Evolutionary conservation across 2,113 vertebrate species (phyloP), one percentile per base, ranked within the genome.

Genomic region (Lamprologus ornatipinnis): DNA sequence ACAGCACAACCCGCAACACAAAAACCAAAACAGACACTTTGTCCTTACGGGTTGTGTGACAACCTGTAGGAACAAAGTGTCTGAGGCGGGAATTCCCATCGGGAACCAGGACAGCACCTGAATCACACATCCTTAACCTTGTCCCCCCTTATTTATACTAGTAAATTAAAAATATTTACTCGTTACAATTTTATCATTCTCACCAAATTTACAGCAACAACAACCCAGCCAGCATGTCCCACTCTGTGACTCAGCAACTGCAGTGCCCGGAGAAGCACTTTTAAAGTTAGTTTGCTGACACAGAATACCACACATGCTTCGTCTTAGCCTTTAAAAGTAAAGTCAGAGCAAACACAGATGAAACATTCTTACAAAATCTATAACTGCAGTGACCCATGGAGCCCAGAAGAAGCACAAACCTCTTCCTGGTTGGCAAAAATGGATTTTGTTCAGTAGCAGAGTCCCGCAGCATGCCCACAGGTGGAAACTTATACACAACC

Each of bases 301-400:
- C 21, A 26, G 40, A 23, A 26, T 15, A 73, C 13, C 5, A 17
- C 40, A 17, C 21, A 28, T 28, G 0, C 42, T 7, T 11, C 0
- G 1, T 15, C 1, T 28, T 7, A 47, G 23, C 14, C 21, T 75
- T 75, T 47, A 28, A 19, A 28, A 26, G 21, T 47, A 0, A 28
- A 11, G 0, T 47, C 70, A 19, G 23, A 17, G 23, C 40, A 75
- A 75, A 47, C 42, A 45, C 13, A 17, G 23, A 75, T 28, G 0
- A 3, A 47, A 10, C 21, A 26, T 5, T 73, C 23, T 47, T 1
- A 26, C 40, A 47, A 28, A 75, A 47, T 75, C 70, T 42, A 4
- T 19, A 17, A 7, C 23, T 17, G 40, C 26, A 47, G 23, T 26
- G 40, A 26, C 37, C 40, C 68, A 47, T 28, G 23, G 23, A 75